Evolutionary conservation across 2,113 vertebrate species (phyloP), one percentile per base, ranked within the genome.

Genomic region (Rhineura floridana): DNA sequence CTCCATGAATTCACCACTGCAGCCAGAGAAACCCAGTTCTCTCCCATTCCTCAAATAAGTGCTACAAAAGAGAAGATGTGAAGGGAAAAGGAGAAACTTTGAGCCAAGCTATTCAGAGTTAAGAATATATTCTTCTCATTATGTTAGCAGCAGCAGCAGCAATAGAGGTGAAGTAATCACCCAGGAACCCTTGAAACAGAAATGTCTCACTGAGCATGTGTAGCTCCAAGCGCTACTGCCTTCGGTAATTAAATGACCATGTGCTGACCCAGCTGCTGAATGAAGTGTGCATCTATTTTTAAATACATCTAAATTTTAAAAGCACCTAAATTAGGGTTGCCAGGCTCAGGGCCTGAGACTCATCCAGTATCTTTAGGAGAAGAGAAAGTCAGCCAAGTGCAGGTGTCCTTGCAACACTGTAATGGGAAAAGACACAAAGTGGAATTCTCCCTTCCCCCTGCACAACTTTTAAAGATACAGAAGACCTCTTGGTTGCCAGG

Each of bases 281-380:
- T 62, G 30, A 72, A 62, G 28, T 50, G 21, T 44, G 50, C 59
- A 81, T 73, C 67, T 36, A 28, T 72, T 81, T 87, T 81, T 59
- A 28, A 72, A 46, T 72, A 12, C 39, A 73, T 87, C 10, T 87
- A 59, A 70, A 62, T 87, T 81, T 81, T 81, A 81, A 33, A 72
- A n/a, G 50, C 55, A 44, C 28, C 8, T 30, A 52, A n/a, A n/a
- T n/a, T n/a, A n/a, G n/a, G n/a, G n/a, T n/a, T n/a, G n/a, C n/a
- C n/a, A n/a, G n/a, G n/a, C n/a, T n/a, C n/a, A n/a, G n/a, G n/a
- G n/a, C n/a, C n/a, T n/a, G n/a, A n/a, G n/a, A n/a, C n/a, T n/a
- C n/a, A n/a, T n/a, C n/a, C n/a, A n/a, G n/a, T n/a, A n/a, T n/a
- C n/a, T n/a, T n/a, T n/a, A n/a, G n/a, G n/a, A n/a, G n/a, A n/a